These are phyloP conservation scores for Mythimna lalbum DNA, from an alignment of 2,888 invertebrate genomes.

Conservation along the genomic window DNA sequence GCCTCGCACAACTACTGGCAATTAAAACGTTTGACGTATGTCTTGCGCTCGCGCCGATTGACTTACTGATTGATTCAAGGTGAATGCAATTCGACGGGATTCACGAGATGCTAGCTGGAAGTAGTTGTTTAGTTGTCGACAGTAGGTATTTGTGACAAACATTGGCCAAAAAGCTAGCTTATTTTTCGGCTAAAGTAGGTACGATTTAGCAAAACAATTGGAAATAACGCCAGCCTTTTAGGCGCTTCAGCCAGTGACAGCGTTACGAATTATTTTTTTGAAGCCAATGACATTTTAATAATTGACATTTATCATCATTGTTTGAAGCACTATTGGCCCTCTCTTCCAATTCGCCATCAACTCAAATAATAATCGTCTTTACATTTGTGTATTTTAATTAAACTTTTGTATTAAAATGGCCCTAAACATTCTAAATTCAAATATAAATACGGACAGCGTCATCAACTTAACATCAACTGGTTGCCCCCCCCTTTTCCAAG, in stretches of 20 bases:
- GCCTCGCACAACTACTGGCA: slow-evolving; percentile 36
- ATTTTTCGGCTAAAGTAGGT: not conserved
- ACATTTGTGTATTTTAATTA: too few relatives aligned
- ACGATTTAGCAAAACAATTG: too few relatives aligned
- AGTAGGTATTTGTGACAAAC: not conserved
- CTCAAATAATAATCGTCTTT: too few relatives aligned
- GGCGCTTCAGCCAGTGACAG: not conserved
- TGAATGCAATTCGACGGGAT: slow-evolving; percentile 68
- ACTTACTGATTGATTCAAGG: slow-evolving; percentile 71
- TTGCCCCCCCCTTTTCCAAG: too few relatives aligned
- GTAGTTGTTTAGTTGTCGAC: not conserved
- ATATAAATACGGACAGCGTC: too few relatives aligned
- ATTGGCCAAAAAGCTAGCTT: not conserved
- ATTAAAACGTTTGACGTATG: slow-evolving; percentile 66
- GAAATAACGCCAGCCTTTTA: not conserved
- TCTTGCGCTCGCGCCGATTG: slow-evolving; percentile 44
- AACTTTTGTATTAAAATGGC: too few relatives aligned
- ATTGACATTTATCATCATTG: too few relatives aligned
- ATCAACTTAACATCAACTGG: too few relatives aligned
- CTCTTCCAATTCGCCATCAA: too few relatives aligned
- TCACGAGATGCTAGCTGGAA: slow-evolving; percentile 62
- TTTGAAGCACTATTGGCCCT: not conserved
- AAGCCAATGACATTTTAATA: too few relatives aligned
- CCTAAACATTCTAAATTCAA: too few relatives aligned
- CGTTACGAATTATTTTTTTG: not conserved